Conservation (phyloP, 2,797 vertebrate genomes). For the Labroides dimidiatus region DNA sequence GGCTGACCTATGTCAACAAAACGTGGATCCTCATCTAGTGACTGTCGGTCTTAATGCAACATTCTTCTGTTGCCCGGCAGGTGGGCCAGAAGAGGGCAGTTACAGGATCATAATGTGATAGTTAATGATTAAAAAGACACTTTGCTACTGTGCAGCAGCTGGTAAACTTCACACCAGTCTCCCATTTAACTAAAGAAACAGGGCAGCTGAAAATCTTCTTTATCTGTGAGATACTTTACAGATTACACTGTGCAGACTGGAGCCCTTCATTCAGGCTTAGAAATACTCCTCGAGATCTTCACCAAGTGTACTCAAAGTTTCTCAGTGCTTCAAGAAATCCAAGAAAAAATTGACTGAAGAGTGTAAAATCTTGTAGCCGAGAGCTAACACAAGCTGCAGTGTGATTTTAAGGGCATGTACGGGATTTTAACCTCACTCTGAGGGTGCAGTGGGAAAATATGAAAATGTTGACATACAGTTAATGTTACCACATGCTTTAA, state of each 20-base stretch:
- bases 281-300: constrained; percentile 2
- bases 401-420: constrained; percentile 4
- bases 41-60: constrained; percentile 24
- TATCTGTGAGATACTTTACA: constrained; percentile 8
- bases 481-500: constrained; percentile 43
- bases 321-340: constrained; percentile 6
- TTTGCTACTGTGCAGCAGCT: constrained; percentile 63
- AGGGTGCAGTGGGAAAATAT: constrained; percentile 21
- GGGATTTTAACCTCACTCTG: neutral
- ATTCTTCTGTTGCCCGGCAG: constrained; percentile 64
- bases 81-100: constrained; percentile 45
- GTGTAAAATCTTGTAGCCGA: constrained; percentile 1
- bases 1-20: constrained; percentile 62
- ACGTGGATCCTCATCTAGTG: constrained; percentile 36
- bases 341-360: neutral
- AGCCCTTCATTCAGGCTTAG: constrained; percentile 24
- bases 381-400: constrained; percentile 9
- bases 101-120: constrained; percentile 40
- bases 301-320: constrained; percentile 12
- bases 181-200: constrained; percentile 9
- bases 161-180: constrained; percentile 30
- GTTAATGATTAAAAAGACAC: constrained; percentile 76
- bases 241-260: constrained; percentile 1
- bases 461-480: constrained; percentile 41
- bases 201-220: neutral